Evolutionary conservation across 2,797 vertebrate species (phyloP).

Genomic region (Myotis myotis): DNA sequence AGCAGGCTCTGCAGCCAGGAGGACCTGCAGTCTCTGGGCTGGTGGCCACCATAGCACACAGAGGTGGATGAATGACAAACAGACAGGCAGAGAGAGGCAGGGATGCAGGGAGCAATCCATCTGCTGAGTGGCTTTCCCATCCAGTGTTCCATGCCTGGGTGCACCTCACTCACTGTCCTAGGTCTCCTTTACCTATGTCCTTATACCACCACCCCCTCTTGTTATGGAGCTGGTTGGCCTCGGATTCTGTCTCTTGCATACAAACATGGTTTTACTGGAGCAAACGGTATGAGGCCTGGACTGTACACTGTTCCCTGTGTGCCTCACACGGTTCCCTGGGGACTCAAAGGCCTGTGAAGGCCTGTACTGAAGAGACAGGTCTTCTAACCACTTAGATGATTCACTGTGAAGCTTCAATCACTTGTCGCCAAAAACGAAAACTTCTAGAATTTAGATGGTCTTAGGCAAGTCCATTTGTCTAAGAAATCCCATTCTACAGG

Average conservation of each 20-base stretch:
- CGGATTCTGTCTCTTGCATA: not conserved
- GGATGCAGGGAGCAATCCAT: not conserved
- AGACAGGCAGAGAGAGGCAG: not conserved
- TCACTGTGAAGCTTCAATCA: not conserved
- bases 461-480: not conserved
- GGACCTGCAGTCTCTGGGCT: not conserved
- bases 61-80: not conserved
- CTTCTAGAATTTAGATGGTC: not conserved
- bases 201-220: not conserved
- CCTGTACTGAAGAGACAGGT: not conserved
- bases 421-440: not conserved
- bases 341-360: not conserved
- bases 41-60: not conserved
- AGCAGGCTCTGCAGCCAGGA: not conserved
- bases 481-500: not conserved
- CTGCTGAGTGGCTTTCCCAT: fast-evolving
- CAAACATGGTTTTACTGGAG: not conserved
- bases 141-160: not conserved
- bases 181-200: not conserved
- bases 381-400: not conserved
- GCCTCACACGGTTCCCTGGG: not conserved
- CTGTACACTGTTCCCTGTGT: not conserved
- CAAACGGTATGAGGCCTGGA: not conserved
- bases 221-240: not conserved
- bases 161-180: not conserved